Evolutionary conservation across 2,797 vertebrate species (phyloP).

Genomic region (Pangasius macronema): DNA sequence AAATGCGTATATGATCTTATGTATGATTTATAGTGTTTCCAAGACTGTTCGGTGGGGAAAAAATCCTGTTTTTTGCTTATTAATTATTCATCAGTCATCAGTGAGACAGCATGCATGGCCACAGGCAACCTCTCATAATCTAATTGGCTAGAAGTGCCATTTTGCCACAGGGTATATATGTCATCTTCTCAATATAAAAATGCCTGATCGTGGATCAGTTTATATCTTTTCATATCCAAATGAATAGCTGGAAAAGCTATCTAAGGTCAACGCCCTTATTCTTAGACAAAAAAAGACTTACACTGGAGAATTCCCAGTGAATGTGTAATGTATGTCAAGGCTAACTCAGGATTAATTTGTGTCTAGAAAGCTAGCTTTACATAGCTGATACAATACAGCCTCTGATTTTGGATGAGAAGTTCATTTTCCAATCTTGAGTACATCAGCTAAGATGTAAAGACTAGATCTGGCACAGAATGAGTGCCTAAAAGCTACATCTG

Average conservation of each 20-base stretch:
- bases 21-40: conserved; percentile 28
- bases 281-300: neutral
- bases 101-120: neutral
- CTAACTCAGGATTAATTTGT: conserved; percentile 8
- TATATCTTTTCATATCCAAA: neutral
- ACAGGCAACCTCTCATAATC: conserved; percentile 16
- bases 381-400: neutral
- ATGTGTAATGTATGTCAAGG: neutral
- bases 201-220: neutral
- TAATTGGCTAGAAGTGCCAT: conserved; percentile 15
- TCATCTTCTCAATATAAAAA: conserved; percentile 11
- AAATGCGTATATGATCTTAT: conserved; percentile 12
- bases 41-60: conserved; percentile 29
- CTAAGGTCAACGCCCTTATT: neutral
- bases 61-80: conserved; percentile 19
- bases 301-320: neutral
- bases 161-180: neutral
- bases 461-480: conserved; percentile 22
- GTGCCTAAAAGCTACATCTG: conserved; percentile 16
- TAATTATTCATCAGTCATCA: neutral
- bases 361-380: conserved; percentile 26
- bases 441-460: conserved; percentile 1
- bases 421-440: conserved; percentile 15
- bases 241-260: neutral
- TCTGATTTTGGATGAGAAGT: conserved; percentile 23